Percentiles rank a stretch among this genome's conserved stretches.
These are phyloP conservation scores for Polietes domitor DNA, from an alignment of 2,888 invertebrate genomes.

Conservation along the genomic window DNA sequence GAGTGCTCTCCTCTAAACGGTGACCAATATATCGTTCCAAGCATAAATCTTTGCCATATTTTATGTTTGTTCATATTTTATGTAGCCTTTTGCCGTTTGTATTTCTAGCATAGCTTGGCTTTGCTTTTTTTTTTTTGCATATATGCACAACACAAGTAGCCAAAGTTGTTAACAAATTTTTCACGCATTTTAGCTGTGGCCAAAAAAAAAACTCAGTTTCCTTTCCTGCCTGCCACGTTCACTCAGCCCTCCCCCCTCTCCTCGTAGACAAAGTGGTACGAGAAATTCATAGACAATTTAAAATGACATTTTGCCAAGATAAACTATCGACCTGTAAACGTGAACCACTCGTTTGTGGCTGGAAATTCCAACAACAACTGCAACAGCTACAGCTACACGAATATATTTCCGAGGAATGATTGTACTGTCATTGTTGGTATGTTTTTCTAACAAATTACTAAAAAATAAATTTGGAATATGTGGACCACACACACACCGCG, in stretches of 20 bases:
- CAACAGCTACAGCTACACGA: neutral
- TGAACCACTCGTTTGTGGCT: slow-evolving; percentile 45
- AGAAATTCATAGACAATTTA: slow-evolving; percentile 51
- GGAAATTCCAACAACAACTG: neutral
- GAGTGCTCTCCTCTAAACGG: slow-evolving; percentile 50
- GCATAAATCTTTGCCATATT: slow-evolving; percentile 62
- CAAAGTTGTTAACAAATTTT: slow-evolving; percentile 64
- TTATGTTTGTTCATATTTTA: slow-evolving; percentile 30
- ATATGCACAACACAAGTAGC: slow-evolving; percentile 62
- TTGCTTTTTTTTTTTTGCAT: slow-evolving; percentile 38
- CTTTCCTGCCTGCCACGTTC: neutral
- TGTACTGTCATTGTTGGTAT: neutral
- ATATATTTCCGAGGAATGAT: slow-evolving; percentile 25
- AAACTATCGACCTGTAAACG: slow-evolving; percentile 67
- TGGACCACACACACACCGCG: slow-evolving; percentile 58
- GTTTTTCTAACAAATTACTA: slow-evolving; percentile 55
- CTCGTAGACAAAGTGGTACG: neutral
- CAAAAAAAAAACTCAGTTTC: neutral
- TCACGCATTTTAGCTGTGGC: slow-evolving; percentile 57
- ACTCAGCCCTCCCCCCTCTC: neutral
- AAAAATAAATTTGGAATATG: slow-evolving; percentile 43
- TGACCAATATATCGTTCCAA: slow-evolving; percentile 47
- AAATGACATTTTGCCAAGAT: slow-evolving; percentile 64
- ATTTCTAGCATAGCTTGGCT: neutral
- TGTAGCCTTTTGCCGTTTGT: neutral